These are phyloP conservation scores for Crypturellus tataupa DNA, from an alignment of 2,797 vertebrate genomes.

Conservation along the genomic window DNA sequence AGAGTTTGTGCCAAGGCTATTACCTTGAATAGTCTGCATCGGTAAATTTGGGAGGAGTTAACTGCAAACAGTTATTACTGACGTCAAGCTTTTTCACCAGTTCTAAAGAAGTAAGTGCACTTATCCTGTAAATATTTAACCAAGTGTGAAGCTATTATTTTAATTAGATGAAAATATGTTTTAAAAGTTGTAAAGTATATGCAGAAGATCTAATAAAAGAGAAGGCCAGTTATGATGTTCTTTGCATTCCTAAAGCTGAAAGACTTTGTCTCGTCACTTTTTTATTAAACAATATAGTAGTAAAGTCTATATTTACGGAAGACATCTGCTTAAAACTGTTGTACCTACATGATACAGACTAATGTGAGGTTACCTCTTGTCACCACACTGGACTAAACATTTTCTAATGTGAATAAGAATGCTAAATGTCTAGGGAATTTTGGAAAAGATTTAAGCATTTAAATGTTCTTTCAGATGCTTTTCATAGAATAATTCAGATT, in stretches of 20 bases:
- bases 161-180: not conserved
- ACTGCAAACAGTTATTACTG: not conserved
- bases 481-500: not conserved
- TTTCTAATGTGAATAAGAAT: not conserved
- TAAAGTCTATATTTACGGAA: not conserved
- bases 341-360: not conserved
- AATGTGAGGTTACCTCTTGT: too few species aligned
- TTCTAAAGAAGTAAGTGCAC: not conserved
- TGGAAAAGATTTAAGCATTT: not conserved
- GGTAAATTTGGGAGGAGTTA: not conserved
- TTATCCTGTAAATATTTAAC: not conserved
- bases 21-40: not conserved
- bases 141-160: not conserved
- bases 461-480: not conserved
- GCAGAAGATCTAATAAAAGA: not conserved
- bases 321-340: not conserved
- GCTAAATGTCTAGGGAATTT: not conserved
- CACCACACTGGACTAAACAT: too few species aligned
- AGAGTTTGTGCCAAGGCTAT: conserved; percentile 6
- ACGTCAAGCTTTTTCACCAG: not conserved
- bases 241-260: not conserved
- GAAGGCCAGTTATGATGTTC: not conserved
- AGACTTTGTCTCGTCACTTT: not conserved
- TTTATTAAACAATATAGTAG: not conserved
- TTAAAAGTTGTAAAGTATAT: not conserved